Conservation (phyloP, 1,140 invertebrate genomes). For the Drosophila burlai region DNA sequence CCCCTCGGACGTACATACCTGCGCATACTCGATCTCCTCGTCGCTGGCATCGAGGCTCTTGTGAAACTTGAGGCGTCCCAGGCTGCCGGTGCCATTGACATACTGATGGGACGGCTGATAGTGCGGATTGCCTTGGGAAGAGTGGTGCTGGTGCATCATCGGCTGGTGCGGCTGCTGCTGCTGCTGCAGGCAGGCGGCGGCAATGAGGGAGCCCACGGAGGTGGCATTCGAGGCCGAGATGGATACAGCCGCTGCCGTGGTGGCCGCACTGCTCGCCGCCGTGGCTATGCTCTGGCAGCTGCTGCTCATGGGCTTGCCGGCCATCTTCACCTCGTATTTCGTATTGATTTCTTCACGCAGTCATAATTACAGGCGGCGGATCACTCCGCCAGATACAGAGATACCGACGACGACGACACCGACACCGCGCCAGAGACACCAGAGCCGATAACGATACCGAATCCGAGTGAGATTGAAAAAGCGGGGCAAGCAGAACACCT, state of each 20-base stretch:
- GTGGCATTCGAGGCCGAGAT: slow-evolving; percentile 73
- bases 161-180: slow-evolving; percentile 22
- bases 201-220: slow-evolving; percentile 72
- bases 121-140: slow-evolving; percentile 31
- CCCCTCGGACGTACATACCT: slow-evolving; percentile 73
- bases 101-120: slow-evolving; percentile 55
- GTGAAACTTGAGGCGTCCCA: slow-evolving; percentile 79
- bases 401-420: slow-evolving; percentile 26
- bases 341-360: slow-evolving; percentile 79
- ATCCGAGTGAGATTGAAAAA: slow-evolving; percentile 7
- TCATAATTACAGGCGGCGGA: slow-evolving; percentile 57
- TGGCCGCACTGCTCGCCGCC: slow-evolving; percentile 65
- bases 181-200: slow-evolving; percentile 61
- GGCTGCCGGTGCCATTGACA: slow-evolving; percentile 80
- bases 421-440: slow-evolving; percentile 12
- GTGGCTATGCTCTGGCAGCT: slow-evolving; percentile 83
- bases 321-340: slow-evolving; percentile 62
- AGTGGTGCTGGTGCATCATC: slow-evolving; percentile 28
- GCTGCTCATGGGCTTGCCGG: slow-evolving; percentile 72
- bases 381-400: slow-evolving; percentile 55
- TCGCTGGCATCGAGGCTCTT: slow-evolving; percentile 82
- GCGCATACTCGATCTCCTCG: slow-evolving; percentile 81
- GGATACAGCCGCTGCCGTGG: slow-evolving; percentile 66
- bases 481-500: slow-evolving; percentile 2
- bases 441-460: slow-evolving; percentile 10